Evolutionary conservation across 2,113 vertebrate species (phyloP), one percentile per base, ranked within the genome.

Genomic region (Sceloporus tristichus): DNA sequence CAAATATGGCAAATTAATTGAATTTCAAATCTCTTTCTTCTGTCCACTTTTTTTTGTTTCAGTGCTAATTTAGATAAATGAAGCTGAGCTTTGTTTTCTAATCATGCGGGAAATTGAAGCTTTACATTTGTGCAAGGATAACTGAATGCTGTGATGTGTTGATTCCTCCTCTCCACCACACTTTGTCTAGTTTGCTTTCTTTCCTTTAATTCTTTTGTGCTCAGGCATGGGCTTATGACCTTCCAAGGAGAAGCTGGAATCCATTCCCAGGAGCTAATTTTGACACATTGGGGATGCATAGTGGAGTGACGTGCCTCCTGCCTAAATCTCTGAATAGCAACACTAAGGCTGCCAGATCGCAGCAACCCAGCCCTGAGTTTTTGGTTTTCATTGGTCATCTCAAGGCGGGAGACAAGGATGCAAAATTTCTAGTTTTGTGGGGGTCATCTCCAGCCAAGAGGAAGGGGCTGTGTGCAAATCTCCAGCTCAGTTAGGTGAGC

Each of bases 11-110:
- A 38, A 10, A 81, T 81, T 81, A 81, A 81, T 81, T 62, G 79
- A 81, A 81, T 81, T 65, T 34, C 56, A 81, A 65, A 81, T 81
- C 79, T 81, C 62, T 65, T 29, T 19, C n/a, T 2, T 34, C 76
- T 65, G n/a, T n/a, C n/a, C 23, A 25, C 54, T 19, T 25, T 78
- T 53, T 38, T 23, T 81, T 81, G 59, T 62, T 65, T 62, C 54
- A 34, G 19, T 19, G 38, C 79, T 81, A 81, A 81, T 81, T 81
- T 81, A 81, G 79, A 81, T 81, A 65, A 81, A 81, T 21, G 79
- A 81, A 81, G 34, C 79, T 81, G n/a, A 81, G 79, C 56, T 38
- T 81, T 81, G 56, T 56, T 81, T 81, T 81, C 79, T 62, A 81
- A 81, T 65, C 79, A 81, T 62, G 79, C 56, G 65, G 79, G 79